A percentile compares a stretch with the other conserved stretches of the same genome.
Evolutionary conservation across 2,797 vertebrate genomes (phyloP).

Genomic region (Salarias fasciatus): DNA sequence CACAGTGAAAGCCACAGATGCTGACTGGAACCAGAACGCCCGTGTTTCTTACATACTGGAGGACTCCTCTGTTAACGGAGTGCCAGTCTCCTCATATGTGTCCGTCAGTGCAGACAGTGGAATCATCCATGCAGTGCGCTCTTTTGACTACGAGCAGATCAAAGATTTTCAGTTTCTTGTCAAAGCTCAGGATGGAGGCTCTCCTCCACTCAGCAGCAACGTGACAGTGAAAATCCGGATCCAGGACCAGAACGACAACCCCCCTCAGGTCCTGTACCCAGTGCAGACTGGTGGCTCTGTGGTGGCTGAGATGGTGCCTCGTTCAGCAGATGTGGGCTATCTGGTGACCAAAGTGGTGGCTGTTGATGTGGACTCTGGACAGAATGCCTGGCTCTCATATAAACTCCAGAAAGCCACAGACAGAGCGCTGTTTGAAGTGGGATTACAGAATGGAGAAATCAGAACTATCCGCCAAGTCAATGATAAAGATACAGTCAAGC

Average conservation of each 20-base stretch:
- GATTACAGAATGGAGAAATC: constrained; percentile 85
- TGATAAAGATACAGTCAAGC: constrained; percentile 83
- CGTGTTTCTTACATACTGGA: constrained; percentile 67
- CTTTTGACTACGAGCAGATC: constrained; percentile 83
- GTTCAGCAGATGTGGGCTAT: constrained; percentile 84
- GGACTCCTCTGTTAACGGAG: constrained; percentile 32
- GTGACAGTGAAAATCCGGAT: constrained; percentile 67
- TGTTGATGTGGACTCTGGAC: constrained; percentile 78
- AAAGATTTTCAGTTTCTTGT: constrained; percentile 73
- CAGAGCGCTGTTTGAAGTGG: constrained; percentile 84
- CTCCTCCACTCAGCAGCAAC: constrained; percentile 72
- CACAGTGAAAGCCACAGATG: constrained; percentile 72
- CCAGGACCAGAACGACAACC: constrained; percentile 59
- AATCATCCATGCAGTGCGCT: constrained; percentile 69
- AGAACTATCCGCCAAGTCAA: constrained; percentile 79
- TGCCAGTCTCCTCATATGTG: constrained; percentile 58
- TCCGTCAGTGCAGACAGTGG: constrained; percentile 65
- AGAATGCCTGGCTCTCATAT: constrained; percentile 86
- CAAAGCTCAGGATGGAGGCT: constrained; percentile 79
- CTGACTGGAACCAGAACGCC: constrained; percentile 36
- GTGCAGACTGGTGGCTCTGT: constrained; percentile 68
- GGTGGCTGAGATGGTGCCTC: constrained; percentile 82
- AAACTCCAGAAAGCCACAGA: constrained; percentile 83
- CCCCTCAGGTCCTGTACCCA: constrained; percentile 45
- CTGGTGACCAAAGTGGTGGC: constrained; percentile 89